phyloP scores from a whole-genome alignment of 2,113 vertebrate genomes.

The Upupa epops region DNA sequence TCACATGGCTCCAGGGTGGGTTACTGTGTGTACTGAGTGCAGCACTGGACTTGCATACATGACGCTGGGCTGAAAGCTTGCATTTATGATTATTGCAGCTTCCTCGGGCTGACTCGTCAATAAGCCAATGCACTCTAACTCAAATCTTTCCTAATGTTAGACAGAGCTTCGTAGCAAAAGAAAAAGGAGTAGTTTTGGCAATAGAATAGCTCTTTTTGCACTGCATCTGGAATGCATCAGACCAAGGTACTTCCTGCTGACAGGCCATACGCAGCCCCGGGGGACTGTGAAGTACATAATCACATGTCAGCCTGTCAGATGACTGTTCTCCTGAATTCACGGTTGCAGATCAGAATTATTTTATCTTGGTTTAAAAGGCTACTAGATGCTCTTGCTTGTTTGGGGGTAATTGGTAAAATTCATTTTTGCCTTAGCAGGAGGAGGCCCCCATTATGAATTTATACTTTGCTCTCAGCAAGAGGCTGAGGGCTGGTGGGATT shows the following conservation, averaged over 20 bases:
- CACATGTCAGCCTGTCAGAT: neutral
- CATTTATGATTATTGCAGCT: neutral
- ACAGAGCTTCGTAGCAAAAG: neutral
- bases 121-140: neutral
- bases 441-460: neutral
- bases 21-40: neutral
- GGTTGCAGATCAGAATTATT: neutral
- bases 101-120: slow-evolving; percentile 1
- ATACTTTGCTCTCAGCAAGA: neutral
- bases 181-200: neutral
- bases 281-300: neutral
- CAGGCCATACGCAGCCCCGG: neutral
- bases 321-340: neutral
- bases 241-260: neutral
- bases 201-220: neutral
- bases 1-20: neutral
- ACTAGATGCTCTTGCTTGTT: neutral
- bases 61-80: neutral
- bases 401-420: neutral
- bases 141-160: neutral
- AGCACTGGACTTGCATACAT: neutral
- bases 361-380: neutral
- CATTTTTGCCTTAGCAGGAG: neutral
- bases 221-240: neutral
- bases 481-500: neutral